A percentile compares a stretch with the other conserved stretches of the same genome.
Conservation (phyloP, 2,113 vertebrate species). For the Cynopterus brachyotis region DNA sequence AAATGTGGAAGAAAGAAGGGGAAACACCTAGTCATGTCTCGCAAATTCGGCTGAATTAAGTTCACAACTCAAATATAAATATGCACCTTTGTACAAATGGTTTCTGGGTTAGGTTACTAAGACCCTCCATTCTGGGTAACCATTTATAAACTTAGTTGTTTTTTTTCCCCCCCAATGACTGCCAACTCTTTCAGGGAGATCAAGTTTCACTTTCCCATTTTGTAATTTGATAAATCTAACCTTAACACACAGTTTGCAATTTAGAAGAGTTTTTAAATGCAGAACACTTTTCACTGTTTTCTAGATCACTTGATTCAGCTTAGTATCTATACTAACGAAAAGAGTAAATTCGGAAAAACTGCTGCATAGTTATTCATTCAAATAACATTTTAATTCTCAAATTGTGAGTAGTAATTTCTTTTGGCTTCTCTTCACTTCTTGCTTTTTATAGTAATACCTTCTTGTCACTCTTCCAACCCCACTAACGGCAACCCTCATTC, state of each 20-base stretch:
- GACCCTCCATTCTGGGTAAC: background rate
- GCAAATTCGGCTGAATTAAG: background rate
- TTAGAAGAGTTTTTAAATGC: background rate
- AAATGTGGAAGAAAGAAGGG: background rate
- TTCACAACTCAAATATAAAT: background rate
- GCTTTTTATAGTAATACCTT: background rate
- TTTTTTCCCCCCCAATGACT: background rate
- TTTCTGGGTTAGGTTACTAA: background rate
- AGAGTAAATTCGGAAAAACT: background rate
- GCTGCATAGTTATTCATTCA: background rate
- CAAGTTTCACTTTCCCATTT: background rate
- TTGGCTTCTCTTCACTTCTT: background rate
- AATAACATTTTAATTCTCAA: background rate
- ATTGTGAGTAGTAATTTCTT: background rate
- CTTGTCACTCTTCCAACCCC: background rate
- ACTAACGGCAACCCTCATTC: background rate
- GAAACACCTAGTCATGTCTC: background rate
- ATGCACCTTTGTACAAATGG: background rate
- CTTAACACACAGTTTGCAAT: background rate
- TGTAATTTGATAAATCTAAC: conserved; percentile 4
- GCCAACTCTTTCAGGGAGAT: background rate
- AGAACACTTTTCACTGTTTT: background rate
- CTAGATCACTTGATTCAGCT: background rate
- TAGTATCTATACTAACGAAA: background rate
- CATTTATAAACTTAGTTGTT: background rate